Evolutionary conservation across 2,797 vertebrate species (phyloP).

Genomic region (Danio choprae): DNA sequence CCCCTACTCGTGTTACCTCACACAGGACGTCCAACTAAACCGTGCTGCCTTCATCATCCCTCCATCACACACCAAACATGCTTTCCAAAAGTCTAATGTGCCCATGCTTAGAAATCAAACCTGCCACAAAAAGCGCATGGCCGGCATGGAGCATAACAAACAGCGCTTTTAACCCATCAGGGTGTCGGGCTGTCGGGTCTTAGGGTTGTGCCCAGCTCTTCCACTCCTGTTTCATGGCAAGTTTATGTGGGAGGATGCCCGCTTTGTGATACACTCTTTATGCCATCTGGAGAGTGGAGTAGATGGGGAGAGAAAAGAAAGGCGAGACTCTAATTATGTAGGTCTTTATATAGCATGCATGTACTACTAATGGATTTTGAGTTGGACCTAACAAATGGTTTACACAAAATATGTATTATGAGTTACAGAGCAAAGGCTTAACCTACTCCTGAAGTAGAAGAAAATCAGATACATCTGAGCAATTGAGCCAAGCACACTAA

Average conservation of each 20-base stretch:
- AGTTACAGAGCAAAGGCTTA: constrained; percentile 1
- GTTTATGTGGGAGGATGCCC: constrained; percentile 48
- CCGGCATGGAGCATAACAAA: constrained; percentile 47
- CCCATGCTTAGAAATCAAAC: constrained; percentile 47
- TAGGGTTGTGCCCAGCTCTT: constrained; percentile 41
- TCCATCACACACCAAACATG: constrained; percentile 43
- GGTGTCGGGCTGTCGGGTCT: constrained; percentile 44
- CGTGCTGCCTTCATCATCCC: constrained; percentile 47
- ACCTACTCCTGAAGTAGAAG: background rate
- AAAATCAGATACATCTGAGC: background rate
- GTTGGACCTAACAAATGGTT: background rate
- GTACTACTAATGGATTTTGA: background rate
- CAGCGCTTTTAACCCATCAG: constrained; percentile 56
- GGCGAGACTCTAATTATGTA: constrained; percentile 65
- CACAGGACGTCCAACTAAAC: constrained; percentile 50
- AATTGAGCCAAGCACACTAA: constrained; percentile 5
- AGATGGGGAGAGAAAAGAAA: constrained; percentile 59
- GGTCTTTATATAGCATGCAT: constrained; percentile 41
- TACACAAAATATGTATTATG: background rate
- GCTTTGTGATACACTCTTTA: constrained; percentile 55
- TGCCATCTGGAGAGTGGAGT: constrained; percentile 66
- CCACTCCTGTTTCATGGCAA: constrained; percentile 24
- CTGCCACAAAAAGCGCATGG: constrained; percentile 38
- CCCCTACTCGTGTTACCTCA: constrained; percentile 59
- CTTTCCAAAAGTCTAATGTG: constrained; percentile 40